Percentiles rank a stretch among this genome's conserved stretches.
Conservation (phyloP, 2,888 invertebrate species). For the Torymus aiolomorphi region DNA sequence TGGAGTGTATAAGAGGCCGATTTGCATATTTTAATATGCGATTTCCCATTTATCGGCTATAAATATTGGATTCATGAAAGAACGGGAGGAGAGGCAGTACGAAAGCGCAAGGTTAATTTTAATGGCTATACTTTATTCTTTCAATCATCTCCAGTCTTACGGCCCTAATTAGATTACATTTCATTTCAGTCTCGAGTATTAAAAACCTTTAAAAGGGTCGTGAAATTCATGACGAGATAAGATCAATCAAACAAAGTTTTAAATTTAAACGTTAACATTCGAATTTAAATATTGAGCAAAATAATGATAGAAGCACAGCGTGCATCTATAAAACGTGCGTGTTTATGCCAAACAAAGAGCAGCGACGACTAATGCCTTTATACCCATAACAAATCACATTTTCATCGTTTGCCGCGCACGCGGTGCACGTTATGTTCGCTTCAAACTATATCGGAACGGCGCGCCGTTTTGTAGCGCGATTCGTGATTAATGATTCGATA, state of each 20-base stretch:
- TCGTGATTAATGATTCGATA: slow-evolving; percentile 46
- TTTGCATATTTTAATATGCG: slow-evolving; percentile 67
- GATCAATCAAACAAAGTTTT: no score
- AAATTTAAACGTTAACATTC: no score
- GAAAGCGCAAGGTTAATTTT: slow-evolving; percentile 13
- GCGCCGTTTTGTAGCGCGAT: slow-evolving; percentile 35
- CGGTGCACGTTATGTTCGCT: slow-evolving; percentile 16
- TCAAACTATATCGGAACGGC: not conserved
- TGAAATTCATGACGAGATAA: no score
- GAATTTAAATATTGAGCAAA: no score
- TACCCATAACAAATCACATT: slow-evolving; percentile 48
- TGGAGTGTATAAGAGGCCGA: slow-evolving; percentile 35
- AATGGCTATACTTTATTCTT: slow-evolving; percentile 22
- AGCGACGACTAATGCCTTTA: slow-evolving; percentile 26
- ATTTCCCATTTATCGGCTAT: slow-evolving; percentile 65
- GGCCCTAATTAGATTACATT: not conserved
- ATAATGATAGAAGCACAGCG: no score
- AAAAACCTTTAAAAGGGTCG: not conserved
- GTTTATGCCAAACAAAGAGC: slow-evolving; percentile 26
- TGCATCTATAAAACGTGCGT: no score
- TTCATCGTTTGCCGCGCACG: slow-evolving; percentile 37
- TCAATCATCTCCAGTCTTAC: not conserved
- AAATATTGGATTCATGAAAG: slow-evolving; percentile 65
- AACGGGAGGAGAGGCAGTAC: slow-evolving; percentile 59
- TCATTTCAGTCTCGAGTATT: not conserved